Conservation (phyloP, 2,797 vertebrate species). For the Lagorchestes hirsutus region DNA sequence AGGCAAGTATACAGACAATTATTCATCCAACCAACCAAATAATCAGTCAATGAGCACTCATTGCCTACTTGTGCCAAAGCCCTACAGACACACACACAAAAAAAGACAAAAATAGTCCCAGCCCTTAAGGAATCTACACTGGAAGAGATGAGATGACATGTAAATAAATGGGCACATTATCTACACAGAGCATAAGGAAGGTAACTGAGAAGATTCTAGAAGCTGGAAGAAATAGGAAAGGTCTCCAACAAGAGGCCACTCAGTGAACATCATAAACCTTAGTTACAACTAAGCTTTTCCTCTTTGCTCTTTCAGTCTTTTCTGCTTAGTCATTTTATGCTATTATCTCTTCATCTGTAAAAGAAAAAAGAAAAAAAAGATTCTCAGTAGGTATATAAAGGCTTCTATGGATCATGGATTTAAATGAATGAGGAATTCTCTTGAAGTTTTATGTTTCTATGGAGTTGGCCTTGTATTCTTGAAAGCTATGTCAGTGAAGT, state of each 20-base stretch:
- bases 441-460: background rate
- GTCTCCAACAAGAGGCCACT: background rate
- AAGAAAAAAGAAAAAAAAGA: no score
- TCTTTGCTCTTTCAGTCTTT: background rate
- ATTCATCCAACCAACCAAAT: background rate
- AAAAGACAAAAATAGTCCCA: background rate
- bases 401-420: background rate
- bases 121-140: background rate
- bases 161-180: background rate
- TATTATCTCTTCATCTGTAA: background rate
- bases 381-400: background rate
- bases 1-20: background rate
- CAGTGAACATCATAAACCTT: background rate
- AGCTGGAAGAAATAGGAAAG: background rate
- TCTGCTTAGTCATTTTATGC: background rate
- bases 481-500: background rate
- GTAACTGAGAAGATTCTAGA: background rate
- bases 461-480: background rate
- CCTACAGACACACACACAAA: no score
- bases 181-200: background rate
- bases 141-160: background rate
- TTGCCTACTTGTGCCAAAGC: background rate
- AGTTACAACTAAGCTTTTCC: background rate
- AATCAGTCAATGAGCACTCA: background rate
- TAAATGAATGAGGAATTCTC: background rate